Conservation (phyloP, 2,113 vertebrate genomes). For the Numenius arquata region DNA sequence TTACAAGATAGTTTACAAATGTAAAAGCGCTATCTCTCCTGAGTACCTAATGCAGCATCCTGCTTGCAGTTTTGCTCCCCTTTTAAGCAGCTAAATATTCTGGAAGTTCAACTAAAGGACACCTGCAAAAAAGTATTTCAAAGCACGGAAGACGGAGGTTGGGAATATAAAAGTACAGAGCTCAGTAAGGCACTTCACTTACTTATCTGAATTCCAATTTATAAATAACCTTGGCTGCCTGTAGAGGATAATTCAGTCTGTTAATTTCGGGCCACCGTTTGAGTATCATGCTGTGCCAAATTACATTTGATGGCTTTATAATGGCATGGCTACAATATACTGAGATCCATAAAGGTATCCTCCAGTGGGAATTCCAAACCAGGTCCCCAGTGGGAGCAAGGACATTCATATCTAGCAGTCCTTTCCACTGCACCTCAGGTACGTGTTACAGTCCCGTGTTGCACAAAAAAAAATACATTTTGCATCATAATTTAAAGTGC, state of each 20-base stretch:
- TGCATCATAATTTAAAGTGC: not conserved
- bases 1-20: conserved; percentile 30
- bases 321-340: conserved; percentile 31
- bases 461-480: not conserved
- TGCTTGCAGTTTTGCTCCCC: not conserved
- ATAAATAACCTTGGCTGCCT: conserved; percentile 66
- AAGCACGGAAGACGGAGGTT: not conserved
- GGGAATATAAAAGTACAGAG: not conserved
- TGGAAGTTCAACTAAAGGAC: not conserved
- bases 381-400: not conserved
- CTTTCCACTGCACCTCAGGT: not conserved
- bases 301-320: conserved; percentile 48
- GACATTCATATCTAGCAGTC: not conserved
- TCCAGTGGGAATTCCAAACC: not conserved
- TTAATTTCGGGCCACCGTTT: conserved; percentile 60
- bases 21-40: conserved; percentile 5
- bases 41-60: not conserved
- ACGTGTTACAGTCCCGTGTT: not conserved
- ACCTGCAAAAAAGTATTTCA: not conserved
- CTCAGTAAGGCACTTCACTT: conserved; percentile 32
- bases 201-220: conserved; percentile 64
- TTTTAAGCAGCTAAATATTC: conserved; percentile 18
- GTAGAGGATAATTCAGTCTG: conserved; percentile 32
- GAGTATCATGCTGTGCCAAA: conserved; percentile 60
- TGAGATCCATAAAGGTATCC: conserved; percentile 62